Conservation (phyloP, 2,888 invertebrate species). For the Xanthia togata region DNA sequence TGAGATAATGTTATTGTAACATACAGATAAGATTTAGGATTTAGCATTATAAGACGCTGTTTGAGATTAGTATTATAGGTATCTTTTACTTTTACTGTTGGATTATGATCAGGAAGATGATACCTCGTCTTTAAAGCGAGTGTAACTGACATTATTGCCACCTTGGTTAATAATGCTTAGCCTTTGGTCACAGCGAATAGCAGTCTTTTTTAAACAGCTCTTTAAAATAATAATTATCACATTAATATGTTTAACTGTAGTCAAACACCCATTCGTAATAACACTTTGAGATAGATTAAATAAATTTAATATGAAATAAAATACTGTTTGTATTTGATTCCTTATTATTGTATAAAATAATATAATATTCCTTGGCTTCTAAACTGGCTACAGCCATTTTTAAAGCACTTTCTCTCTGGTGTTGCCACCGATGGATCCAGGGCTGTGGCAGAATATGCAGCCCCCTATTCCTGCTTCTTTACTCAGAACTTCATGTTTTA, state of each 20-base stretch:
- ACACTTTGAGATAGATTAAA: background rate
- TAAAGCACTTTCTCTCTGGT: constrained; percentile 6
- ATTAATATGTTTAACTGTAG: background rate
- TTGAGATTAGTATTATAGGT: background rate
- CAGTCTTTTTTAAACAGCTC: background rate
- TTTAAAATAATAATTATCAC: background rate
- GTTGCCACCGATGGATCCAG: background rate
- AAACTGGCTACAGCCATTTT: constrained; percentile 9
- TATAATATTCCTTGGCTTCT: background rate
- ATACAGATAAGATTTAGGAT: background rate
- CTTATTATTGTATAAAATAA: background rate
- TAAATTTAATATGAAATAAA: background rate
- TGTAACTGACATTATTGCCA: background rate
- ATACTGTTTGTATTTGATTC: background rate
- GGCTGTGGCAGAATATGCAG: constrained; percentile 8
- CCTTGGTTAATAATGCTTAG: background rate
- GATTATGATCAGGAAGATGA: background rate
- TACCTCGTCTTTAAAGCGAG: background rate
- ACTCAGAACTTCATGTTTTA: background rate
- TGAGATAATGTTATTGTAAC: background rate
- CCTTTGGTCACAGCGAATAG: too few species aligned
- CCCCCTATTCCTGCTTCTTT: constrained; percentile 7
- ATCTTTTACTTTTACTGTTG: background rate
- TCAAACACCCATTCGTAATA: background rate
- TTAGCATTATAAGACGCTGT: background rate